A percentile compares a stretch with the other conserved stretches of the same genome.
Conservation (phyloP, 2,797 vertebrate genomes). For the Peromyscus nudipes region DNA sequence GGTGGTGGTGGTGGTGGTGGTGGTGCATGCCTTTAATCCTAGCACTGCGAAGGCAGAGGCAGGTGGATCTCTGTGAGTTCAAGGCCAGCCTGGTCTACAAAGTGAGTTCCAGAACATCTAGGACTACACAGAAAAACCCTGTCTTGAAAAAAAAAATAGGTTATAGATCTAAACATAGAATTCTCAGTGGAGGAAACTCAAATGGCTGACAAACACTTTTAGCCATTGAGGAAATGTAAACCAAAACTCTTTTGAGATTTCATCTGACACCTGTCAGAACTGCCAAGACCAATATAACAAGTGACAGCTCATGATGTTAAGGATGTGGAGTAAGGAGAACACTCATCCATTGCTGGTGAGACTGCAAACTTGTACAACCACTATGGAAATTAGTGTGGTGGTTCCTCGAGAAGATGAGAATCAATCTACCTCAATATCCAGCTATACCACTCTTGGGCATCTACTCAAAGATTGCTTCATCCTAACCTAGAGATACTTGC, state of each 20-base stretch:
- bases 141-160: background rate
- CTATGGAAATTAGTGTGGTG: background rate
- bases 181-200: background rate
- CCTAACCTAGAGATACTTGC: background rate
- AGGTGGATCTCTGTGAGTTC: background rate
- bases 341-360: background rate
- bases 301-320: background rate
- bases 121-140: background rate
- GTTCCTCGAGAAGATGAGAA: background rate
- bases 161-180: background rate
- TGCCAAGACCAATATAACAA: background rate
- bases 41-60: background rate
- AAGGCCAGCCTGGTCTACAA: background rate
- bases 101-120: background rate
- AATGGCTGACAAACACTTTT: background rate
- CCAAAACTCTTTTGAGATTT: background rate
- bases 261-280: background rate
- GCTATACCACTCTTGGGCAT: background rate
- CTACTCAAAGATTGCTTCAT: background rate
- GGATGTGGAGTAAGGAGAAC: too few relatives aligned
- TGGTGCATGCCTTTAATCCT: background rate
- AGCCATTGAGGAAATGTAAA: background rate
- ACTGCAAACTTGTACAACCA: background rate
- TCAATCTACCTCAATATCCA: background rate
- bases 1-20: background rate